Evolutionary conservation across 2,888 invertebrate species (phyloP), one percentile per base, ranked within the genome.

Genomic region (Chymomyza fuscimana): DNA sequence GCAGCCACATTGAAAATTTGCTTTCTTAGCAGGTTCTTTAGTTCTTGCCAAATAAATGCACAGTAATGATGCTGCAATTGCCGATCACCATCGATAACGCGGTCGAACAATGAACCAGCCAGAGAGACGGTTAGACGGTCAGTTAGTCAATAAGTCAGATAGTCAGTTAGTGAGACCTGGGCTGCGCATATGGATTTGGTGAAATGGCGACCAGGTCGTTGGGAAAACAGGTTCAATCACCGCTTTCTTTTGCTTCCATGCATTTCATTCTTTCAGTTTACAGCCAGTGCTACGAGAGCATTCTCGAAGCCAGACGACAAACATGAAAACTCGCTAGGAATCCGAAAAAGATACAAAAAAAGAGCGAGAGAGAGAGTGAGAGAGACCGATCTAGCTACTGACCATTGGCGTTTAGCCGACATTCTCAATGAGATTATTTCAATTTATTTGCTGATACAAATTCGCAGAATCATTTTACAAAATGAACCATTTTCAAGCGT

Each of bases 221-320:
- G 25, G 46, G 50, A 66, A 74, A 76, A 76, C 76, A 75, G 79
- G 81, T 81, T 81, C 72, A 74, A 81, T 79, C 69, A 66, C 64
- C 72, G 79, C 79, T 76, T 80, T 80, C 76, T 78, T 80, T 71
- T 36, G 46, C 70, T 74, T 73, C 72, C 73, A 73, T 71, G 63
- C 62, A 51, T 68, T 54, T 68, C 54, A 29, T 50, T 60, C 59
- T 59, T 4, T 32, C 4, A 5, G 7, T 36, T 36, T 36, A 36
- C 36, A 2, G 36, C 36, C 36, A 36, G 9, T 36, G 12, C 40
- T 12, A 12, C 12, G 1, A 40, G 40, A 46, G 40, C 40, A 46
- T 46, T 46, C 40, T 46, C 40, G 40, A 46, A 46, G 40, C 40
- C 12, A 10, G 40, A 12, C 32, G 32, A 32, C 40, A 46, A 46